These are phyloP conservation scores for Drosophila testacea DNA, from an alignment of 2,888 invertebrate species.

Conservation along the genomic window DNA sequence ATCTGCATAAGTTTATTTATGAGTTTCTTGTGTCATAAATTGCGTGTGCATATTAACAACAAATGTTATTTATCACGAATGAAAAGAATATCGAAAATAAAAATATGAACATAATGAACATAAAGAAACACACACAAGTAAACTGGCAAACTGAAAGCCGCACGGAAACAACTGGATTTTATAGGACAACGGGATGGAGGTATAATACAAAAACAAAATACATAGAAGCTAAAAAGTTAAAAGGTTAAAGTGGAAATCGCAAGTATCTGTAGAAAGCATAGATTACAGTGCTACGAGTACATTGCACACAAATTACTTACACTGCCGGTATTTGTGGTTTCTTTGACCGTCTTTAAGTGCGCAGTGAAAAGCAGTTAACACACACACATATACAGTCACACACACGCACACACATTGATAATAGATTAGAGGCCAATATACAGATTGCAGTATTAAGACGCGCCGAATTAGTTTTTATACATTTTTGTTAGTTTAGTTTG, in stretches of 20 bases:
- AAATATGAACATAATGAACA: slow-evolving; percentile 41
- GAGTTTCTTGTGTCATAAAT: slow-evolving; percentile 76
- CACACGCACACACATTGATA: slow-evolving; percentile 42
- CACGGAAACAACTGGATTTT: slow-evolving; percentile 47
- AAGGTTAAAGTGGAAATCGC: slow-evolving; percentile 16
- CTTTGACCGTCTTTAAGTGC: slow-evolving; percentile 89
- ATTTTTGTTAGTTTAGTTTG: slow-evolving; percentile 27
- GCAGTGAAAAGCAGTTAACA: slow-evolving; percentile 68
- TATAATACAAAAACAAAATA: slow-evolving; percentile 33
- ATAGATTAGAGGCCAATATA: slow-evolving; percentile 41
- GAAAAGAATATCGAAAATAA: slow-evolving; percentile 61
- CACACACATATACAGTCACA: slow-evolving; percentile 43
- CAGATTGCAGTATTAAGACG: slow-evolving; percentile 60
- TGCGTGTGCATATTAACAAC: slow-evolving; percentile 45
- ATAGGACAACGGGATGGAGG: neutral
- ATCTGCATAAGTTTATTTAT: slow-evolving; percentile 87
- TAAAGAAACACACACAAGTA: slow-evolving; percentile 31
- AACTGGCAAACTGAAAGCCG: slow-evolving; percentile 59
- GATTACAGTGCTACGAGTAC: slow-evolving; percentile 29
- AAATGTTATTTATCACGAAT: slow-evolving; percentile 63
- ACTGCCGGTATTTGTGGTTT: slow-evolving; percentile 89
- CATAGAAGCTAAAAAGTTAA: slow-evolving; percentile 11
- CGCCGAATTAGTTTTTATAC: slow-evolving; percentile 60
- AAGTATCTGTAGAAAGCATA: slow-evolving; percentile 42
- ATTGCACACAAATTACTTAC: slow-evolving; percentile 85